Conservation (phyloP, 2,797 vertebrate genomes). For the Todus mexicanus region DNA sequence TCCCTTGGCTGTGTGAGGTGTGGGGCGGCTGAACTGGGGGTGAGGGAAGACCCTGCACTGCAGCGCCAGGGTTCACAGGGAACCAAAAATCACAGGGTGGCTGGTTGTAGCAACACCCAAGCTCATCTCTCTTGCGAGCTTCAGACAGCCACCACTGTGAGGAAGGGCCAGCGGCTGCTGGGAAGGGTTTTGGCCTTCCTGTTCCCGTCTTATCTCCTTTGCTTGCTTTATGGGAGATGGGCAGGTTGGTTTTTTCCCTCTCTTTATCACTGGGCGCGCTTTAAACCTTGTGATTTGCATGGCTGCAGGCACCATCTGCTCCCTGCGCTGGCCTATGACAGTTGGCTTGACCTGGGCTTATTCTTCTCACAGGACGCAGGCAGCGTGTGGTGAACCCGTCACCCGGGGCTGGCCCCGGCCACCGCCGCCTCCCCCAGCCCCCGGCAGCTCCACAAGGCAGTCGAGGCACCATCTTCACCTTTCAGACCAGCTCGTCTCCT, state of each 20-base stretch:
- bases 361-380: neutral
- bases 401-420: neutral
- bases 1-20: neutral
- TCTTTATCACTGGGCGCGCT: neutral
- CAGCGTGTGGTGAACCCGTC: neutral
- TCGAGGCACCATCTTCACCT: neutral
- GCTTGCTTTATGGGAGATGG: neutral
- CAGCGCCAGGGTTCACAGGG: neutral
- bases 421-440: neutral
- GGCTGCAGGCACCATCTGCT: slow-evolving; percentile 48
- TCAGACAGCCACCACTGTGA: fast-evolving
- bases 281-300: slow-evolving; percentile 28
- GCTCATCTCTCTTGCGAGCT: neutral
- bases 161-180: neutral
- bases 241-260: neutral
- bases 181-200: neutral
- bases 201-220: neutral
- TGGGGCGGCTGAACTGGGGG: neutral
- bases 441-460: neutral
- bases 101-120: neutral
- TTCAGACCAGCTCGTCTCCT: neutral
- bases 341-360: slow-evolving; percentile 29
- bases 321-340: neutral
- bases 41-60: neutral
- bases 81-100: neutral